Conservation (phyloP, 1,140 invertebrate genomes). For the Pogonus chalceus region DNA sequence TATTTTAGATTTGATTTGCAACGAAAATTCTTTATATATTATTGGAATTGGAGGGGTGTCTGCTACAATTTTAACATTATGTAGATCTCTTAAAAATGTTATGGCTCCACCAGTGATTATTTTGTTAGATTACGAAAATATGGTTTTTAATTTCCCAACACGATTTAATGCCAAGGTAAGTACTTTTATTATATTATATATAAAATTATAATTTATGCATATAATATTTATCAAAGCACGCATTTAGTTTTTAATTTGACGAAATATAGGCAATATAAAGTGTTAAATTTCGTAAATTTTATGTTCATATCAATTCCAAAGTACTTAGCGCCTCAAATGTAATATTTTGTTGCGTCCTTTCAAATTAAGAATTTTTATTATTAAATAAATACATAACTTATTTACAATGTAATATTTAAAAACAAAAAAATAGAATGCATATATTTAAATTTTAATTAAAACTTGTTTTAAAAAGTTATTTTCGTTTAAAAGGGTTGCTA, state of each 20-base stretch:
- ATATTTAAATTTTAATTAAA: too few species aligned
- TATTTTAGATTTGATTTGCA: conserved; percentile 44
- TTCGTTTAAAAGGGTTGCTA: too few species aligned
- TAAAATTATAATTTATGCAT: neutral
- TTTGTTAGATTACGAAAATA: conserved; percentile 42
- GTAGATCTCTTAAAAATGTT: conserved; percentile 46
- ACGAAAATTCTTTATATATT: conserved; percentile 43
- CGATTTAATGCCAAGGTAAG: conserved; percentile 37
- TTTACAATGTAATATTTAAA: too few species aligned
- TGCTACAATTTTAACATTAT: conserved; percentile 33
- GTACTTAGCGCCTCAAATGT: too few species aligned
- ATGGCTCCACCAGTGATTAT: conserved; percentile 48
- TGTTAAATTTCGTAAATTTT: too few species aligned
- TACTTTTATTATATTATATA: neutral
- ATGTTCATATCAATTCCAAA: too few species aligned
- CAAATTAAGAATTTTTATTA: too few species aligned
- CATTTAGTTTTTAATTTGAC: conserved; percentile 15
- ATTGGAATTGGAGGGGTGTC: conserved; percentile 47
- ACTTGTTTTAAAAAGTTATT: too few species aligned
- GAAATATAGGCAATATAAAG: conserved; percentile 7
- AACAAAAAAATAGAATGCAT: too few species aligned
- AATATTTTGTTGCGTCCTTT: too few species aligned
- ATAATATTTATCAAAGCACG: conserved; percentile 14
- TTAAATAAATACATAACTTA: too few species aligned
- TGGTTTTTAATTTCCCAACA: conserved; percentile 49